Conservation (phyloP, 1,140 invertebrate species). For the Macrotrachela quadricornifera region DNA sequence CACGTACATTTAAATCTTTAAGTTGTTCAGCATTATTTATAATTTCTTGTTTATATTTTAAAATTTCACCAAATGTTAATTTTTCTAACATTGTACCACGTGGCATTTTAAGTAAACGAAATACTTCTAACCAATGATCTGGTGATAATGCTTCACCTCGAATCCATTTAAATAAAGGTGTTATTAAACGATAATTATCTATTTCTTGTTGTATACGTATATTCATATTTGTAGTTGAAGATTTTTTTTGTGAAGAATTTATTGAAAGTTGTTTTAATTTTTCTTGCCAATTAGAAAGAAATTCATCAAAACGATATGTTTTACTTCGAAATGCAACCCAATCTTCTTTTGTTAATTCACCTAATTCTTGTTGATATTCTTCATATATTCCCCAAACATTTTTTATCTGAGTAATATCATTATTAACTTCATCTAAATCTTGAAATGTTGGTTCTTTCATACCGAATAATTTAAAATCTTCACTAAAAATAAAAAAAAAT, state of each 20-base stretch:
- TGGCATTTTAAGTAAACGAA: constrained; percentile 49
- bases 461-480: constrained; percentile 54
- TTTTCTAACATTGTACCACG: constrained; percentile 39
- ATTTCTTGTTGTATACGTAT: constrained; percentile 52
- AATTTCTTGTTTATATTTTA: constrained; percentile 44
- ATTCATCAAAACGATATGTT: constrained; percentile 52
- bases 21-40: constrained; percentile 46
- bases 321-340: constrained; percentile 59
- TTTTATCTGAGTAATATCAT: constrained; percentile 41
- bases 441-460: constrained; percentile 42
- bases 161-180: constrained; percentile 42
- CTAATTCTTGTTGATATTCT: constrained; percentile 44
- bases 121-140: constrained; percentile 81
- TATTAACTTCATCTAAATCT: constrained; percentile 39
- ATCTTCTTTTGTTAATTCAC: constrained; percentile 47
- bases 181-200: constrained; percentile 38
- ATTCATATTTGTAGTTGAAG: constrained; percentile 37
- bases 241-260: constrained; percentile 11
- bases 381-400: constrained; percentile 48
- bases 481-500: constrained; percentile 21
- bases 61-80: constrained; percentile 55
- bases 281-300: constrained; percentile 45
- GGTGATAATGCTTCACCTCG: constrained; percentile 68
- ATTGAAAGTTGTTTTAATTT: constrained; percentile 33
- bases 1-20: constrained; percentile 52